Percentiles rank a stretch among this genome's conserved stretches.
Conservation (phyloP, 2,113 vertebrate genomes). For the Erinaceus europaeus region DNA sequence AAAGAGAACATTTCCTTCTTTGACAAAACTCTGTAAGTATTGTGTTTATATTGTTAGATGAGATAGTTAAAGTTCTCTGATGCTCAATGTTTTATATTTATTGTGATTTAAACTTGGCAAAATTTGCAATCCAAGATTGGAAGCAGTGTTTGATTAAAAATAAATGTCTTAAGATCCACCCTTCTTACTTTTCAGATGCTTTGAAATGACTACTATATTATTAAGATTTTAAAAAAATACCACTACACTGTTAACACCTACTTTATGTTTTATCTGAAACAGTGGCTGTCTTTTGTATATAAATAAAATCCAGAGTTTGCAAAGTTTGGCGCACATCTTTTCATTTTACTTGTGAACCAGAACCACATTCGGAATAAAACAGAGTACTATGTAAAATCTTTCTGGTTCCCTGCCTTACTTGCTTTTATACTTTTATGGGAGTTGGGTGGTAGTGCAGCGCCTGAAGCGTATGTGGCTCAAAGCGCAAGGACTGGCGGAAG, state of each 20-base stretch:
- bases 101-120: conserved; percentile 54
- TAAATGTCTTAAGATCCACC: conserved; percentile 58
- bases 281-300: neutral
- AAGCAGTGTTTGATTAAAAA: conserved; percentile 71
- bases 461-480: too few relatives aligned
- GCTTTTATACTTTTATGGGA: too few relatives aligned
- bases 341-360: neutral
- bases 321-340: neutral
- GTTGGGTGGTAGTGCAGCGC: too few relatives aligned
- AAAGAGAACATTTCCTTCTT: conserved; percentile 42
- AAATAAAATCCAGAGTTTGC: neutral
- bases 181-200: conserved; percentile 54
- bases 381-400: neutral
- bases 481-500: too few relatives aligned
- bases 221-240: conserved; percentile 55
- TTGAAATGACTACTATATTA: conserved; percentile 44
- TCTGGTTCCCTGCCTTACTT: neutral
- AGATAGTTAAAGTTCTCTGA: conserved; percentile 66
- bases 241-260: neutral
- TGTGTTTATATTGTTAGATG: conserved; percentile 70
- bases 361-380: neutral
- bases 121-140: conserved; percentile 63
- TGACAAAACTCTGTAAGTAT: conserved; percentile 54
- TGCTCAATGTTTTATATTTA: conserved; percentile 74
- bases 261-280: neutral